Evolutionary conservation across 2,797 vertebrate species (phyloP).

Genomic region (Coilia nasus): DNA sequence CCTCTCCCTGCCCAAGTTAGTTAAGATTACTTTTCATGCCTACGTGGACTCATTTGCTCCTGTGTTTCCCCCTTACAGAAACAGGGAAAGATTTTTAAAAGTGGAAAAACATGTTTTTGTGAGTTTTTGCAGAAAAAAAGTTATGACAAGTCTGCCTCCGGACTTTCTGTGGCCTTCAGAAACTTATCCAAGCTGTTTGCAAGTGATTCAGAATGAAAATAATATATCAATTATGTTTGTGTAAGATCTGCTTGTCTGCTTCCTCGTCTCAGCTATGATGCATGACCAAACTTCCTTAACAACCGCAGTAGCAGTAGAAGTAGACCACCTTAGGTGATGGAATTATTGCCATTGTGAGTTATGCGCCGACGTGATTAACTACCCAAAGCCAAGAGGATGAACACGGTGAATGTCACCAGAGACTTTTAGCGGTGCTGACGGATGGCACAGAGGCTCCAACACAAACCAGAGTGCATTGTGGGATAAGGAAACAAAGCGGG

Average conservation of each 20-base stretch:
- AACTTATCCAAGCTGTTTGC: neutral
- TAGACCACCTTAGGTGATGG: neutral
- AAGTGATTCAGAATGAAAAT: neutral
- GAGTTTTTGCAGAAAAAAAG: slow-evolving; percentile 38
- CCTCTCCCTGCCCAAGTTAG: slow-evolving; percentile 64
- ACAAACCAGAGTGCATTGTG: slow-evolving; percentile 40
- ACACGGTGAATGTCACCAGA: slow-evolving; percentile 52
- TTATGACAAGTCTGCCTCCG: neutral
- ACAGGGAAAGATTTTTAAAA: slow-evolving; percentile 48
- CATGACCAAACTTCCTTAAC: neutral
- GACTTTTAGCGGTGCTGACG: slow-evolving; percentile 61
- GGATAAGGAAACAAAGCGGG: slow-evolving; percentile 35
- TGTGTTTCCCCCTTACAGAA: slow-evolving; percentile 58
- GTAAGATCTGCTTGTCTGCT: neutral
- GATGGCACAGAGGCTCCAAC: neutral
- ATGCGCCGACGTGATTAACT: neutral
- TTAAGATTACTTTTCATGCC: slow-evolving; percentile 66
- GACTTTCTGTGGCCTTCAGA: neutral
- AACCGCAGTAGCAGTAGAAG: neutral
- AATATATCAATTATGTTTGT: neutral
- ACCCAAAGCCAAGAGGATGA: slow-evolving; percentile 56
- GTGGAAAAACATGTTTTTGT: slow-evolving; percentile 21
- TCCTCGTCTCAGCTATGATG: neutral
- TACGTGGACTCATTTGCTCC: slow-evolving; percentile 60
- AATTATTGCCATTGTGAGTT: slow-evolving; percentile 12